A percentile compares a stretch with the other conserved stretches of the same genome.
These are phyloP conservation scores for Scaptomyza pallida DNA, from an alignment of 1,140 invertebrate genomes.

Conservation along the genomic window DNA sequence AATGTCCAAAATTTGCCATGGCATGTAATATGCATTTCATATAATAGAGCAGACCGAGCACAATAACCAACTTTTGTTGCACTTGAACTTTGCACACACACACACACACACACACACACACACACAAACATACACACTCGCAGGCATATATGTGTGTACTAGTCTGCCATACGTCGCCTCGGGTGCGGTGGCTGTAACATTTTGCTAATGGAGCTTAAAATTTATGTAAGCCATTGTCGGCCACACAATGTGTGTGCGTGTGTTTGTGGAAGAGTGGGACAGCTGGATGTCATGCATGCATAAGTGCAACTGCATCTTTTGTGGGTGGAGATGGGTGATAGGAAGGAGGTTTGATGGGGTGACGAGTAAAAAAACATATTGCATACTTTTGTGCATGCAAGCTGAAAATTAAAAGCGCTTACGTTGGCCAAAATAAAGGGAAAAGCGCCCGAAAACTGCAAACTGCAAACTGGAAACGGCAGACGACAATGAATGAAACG, in stretches of 20 bases:
- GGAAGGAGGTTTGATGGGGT: neutral
- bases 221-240: constrained; percentile 79
- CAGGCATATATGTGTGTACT: neutral
- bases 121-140: too few relatives aligned
- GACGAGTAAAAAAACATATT: constrained; percentile 66
- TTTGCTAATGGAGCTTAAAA: constrained; percentile 83
- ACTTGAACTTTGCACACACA: constrained; percentile 66
- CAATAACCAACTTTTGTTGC: constrained; percentile 71
- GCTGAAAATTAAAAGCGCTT: constrained; percentile 82
- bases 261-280: constrained; percentile 9
- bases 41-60: constrained; percentile 58
- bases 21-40: constrained; percentile 73
- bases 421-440: constrained; percentile 56
- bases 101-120: neutral
- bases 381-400: constrained; percentile 82
- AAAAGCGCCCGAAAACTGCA: constrained; percentile 9
- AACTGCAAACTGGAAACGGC: constrained; percentile 34
- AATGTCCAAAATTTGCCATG: constrained; percentile 64
- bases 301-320: constrained; percentile 59
- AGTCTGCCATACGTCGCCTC: constrained; percentile 61
- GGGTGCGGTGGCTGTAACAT: constrained; percentile 66
- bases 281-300: constrained; percentile 73
- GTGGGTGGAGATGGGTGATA: neutral
- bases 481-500: constrained; percentile 57
- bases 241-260: constrained; percentile 31